These are phyloP conservation scores for Typhlomys cinereus DNA, from an alignment of 2,113 vertebrate species.

Conservation along the genomic window DNA sequence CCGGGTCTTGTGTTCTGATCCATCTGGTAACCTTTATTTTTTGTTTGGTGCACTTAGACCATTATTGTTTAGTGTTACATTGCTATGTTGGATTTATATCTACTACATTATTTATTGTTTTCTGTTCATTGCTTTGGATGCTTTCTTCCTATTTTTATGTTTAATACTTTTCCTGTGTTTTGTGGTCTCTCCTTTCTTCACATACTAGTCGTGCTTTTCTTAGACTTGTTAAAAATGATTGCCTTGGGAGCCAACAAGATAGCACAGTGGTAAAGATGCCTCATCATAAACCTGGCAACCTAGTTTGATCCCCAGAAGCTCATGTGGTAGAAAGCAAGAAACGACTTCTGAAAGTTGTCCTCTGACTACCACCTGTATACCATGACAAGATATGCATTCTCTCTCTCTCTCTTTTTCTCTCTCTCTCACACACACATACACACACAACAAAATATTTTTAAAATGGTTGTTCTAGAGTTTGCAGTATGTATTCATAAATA, in stretches of 20 bases:
- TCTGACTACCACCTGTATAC: too few relatives aligned
- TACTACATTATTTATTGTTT: not conserved
- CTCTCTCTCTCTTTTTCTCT: too few relatives aligned
- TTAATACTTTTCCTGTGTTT: not conserved
- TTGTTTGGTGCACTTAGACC: not conserved
- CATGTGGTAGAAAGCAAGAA: too few relatives aligned
- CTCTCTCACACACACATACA: too few relatives aligned
- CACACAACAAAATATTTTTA: too few relatives aligned
- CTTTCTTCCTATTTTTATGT: not conserved
- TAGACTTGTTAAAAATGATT: not conserved
- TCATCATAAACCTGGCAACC: too few relatives aligned
- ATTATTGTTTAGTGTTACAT: not conserved
- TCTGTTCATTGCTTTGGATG: not conserved
- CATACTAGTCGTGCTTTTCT: not conserved
- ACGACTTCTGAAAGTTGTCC: too few relatives aligned
- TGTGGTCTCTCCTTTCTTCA: not conserved
- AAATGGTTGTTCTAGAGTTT: not conserved
- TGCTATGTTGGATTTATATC: not conserved
- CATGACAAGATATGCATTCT: too few relatives aligned
- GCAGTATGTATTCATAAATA: not conserved
- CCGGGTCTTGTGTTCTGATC: not conserved
- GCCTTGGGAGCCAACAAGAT: too few relatives aligned
- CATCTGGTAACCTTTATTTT: not conserved
- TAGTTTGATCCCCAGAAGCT: too few relatives aligned
- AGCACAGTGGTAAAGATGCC: too few relatives aligned